phyloP scores from a whole-genome alignment of 2,113 vertebrate genomes.

The Heptranchias perlo region DNA sequence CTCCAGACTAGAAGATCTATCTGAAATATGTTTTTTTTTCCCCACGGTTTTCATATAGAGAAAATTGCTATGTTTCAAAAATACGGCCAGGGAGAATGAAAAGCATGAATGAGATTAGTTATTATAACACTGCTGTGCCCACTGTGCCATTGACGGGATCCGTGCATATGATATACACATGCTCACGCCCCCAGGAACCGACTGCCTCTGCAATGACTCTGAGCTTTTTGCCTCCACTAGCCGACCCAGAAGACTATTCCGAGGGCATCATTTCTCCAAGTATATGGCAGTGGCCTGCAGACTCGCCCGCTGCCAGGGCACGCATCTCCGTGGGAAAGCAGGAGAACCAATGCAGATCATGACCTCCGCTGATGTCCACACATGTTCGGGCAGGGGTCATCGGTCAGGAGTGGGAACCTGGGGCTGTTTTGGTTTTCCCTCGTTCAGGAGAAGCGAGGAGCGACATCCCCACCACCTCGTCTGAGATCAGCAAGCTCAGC shows the following conservation, averaged over 20 bases:
- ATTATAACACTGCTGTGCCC: background rate
- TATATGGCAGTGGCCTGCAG: background rate
- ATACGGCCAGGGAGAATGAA: background rate
- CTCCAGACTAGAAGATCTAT: background rate
- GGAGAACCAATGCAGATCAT: background rate
- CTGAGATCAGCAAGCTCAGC: no score
- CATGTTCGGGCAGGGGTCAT: background rate
- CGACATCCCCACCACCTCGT: background rate
- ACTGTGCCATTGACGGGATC: constrained; percentile 3
- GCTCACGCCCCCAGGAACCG: background rate
- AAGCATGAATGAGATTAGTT: constrained; percentile 13
- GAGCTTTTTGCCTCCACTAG: background rate
- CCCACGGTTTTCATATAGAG: background rate
- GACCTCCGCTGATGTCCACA: background rate
- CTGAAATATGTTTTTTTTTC: background rate
- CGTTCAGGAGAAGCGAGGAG: background rate
- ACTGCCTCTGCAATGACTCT: background rate
- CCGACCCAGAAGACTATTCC: background rate
- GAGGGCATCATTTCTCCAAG: background rate
- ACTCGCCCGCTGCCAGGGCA: fast-evolving
- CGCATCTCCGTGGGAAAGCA: background rate
- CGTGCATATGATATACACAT: background rate
- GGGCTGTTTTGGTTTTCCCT: background rate
- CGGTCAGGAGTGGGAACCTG: background rate
- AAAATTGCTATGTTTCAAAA: background rate